Base-by-base conservation (phyloP, 1,140 invertebrate genomes). In the Megalopta genalis region DNA sequence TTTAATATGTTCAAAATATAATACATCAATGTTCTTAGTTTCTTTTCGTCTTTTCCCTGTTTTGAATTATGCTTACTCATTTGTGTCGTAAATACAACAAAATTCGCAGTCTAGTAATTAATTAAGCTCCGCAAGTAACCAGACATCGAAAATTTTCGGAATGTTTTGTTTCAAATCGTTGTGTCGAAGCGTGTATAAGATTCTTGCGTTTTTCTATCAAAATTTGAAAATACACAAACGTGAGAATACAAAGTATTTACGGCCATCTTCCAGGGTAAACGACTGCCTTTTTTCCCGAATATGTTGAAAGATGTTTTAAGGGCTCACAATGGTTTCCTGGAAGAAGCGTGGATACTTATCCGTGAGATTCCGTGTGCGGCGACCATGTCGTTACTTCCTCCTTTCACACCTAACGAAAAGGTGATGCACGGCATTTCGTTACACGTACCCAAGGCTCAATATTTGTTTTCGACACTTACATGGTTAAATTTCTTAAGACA, bases 311-410 rank as follows among this genome's bases (percentile, higher is more conserved):
- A 46, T 42, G 21, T 71, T 77, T 81, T 78, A 85, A 82, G 63
- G 62, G 70, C 71, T 60, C 21, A 27, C 54, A 70, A 81, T 76
- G 81, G 75, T 66, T 86, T 86, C 84, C 39, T 60, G 78, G 80
- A 80, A 85, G 63, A 73, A 65, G 62, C 46, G 54, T 42, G 42
- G 70, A 65, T 75, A 54, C 63, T 57, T 65, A 54, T 68, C 78
- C 81, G 65, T 83, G 79, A 86, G 86, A 79, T 86, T 74, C 78
- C 77, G 60, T 86, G 81, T 32, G 60, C 85, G 80, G 60, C 63
- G 83, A 77, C 84, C 84, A 76, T 80, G 70, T 86, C 85, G 80
- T 84, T 83, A 83, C 81, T 86, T 86, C 85, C 85, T 86, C 73
- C 82, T 69, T 86, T 86, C 85, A 75, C 84, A 86, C 81, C 78